A percentile compares a stretch with the other conserved stretches of the same genome.
phyloP scores from a whole-genome alignment of 2,113 vertebrate species.

The Hydropotes inermis region DNA sequence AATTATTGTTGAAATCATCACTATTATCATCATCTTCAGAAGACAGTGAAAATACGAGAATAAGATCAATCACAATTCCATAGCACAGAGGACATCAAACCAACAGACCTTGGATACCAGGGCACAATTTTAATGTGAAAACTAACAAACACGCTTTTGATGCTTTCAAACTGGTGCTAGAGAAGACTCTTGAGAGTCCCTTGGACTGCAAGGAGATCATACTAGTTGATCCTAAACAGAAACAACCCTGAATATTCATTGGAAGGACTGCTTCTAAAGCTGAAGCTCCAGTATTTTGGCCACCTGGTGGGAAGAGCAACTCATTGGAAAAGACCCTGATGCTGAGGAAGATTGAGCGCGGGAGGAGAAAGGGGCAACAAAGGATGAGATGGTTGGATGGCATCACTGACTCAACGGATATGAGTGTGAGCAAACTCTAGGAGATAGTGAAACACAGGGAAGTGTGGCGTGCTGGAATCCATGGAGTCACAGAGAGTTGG shows the following conservation, averaged over 20 bases:
- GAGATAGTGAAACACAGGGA: not conserved
- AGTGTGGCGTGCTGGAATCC: not conserved
- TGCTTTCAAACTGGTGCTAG: not conserved
- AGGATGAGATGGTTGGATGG: not conserved
- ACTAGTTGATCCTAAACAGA: not conserved
- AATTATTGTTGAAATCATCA: not conserved
- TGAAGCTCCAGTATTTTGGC: not conserved
- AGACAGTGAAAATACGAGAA: not conserved
- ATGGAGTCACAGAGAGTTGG: not conserved
- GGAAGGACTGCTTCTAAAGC: not conserved
- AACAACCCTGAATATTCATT: not conserved
- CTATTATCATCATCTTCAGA: not conserved
- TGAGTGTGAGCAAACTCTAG: not conserved
- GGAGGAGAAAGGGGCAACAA: not conserved
- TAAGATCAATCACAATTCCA: not conserved
- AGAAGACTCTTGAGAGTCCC: not conserved
- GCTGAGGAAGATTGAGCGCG: not conserved
- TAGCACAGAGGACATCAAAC: not conserved
- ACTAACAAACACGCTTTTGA: not conserved
- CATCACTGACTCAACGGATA: not conserved
- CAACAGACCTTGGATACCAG: not conserved
- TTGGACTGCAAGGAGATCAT: not conserved
- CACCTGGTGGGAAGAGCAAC: not conserved
- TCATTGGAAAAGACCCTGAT: not conserved
- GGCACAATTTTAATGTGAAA: not conserved